These are phyloP conservation scores for Danaus chrysippus DNA, from an alignment of 2,888 invertebrate species.

Conservation along the genomic window DNA sequence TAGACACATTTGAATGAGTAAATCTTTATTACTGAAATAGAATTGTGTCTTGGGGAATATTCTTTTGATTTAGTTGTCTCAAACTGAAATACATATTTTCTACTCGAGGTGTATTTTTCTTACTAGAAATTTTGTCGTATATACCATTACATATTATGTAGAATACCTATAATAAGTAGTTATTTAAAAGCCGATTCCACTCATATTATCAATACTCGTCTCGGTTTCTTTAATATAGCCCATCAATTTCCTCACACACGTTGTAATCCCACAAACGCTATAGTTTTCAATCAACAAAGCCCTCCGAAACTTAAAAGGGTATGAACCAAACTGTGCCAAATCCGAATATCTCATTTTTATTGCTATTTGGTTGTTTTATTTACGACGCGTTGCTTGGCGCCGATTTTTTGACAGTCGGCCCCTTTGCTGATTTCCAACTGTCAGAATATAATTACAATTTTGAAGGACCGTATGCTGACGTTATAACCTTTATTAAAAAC, in stretches of 20 bases:
- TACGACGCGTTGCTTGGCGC: constrained; percentile 66
- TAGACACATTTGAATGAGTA: constrained; percentile 13
- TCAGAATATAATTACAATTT: constrained; percentile 72
- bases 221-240: neutral
- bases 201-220: neutral
- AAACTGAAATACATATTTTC: neutral
- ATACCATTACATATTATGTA: neutral
- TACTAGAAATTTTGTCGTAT: neutral
- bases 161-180: no score
- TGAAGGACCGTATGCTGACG: constrained; percentile 17
- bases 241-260: neutral
- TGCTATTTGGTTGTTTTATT: constrained; percentile 57
- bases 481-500: constrained; percentile 18
- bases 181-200: neutral
- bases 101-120: neutral
- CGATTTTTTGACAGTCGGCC: constrained; percentile 73
- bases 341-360: constrained; percentile 45
- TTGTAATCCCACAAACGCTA: neutral
- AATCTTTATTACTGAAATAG: constrained; percentile 10
- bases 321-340: constrained; percentile 35
- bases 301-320: constrained; percentile 13
- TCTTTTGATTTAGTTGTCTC: neutral
- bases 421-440: constrained; percentile 72
- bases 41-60: neutral
- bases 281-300: constrained; percentile 1